phyloP scores from a whole-genome alignment of 2,888 invertebrate genomes.

The Drosophila nigritarsus region DNA sequence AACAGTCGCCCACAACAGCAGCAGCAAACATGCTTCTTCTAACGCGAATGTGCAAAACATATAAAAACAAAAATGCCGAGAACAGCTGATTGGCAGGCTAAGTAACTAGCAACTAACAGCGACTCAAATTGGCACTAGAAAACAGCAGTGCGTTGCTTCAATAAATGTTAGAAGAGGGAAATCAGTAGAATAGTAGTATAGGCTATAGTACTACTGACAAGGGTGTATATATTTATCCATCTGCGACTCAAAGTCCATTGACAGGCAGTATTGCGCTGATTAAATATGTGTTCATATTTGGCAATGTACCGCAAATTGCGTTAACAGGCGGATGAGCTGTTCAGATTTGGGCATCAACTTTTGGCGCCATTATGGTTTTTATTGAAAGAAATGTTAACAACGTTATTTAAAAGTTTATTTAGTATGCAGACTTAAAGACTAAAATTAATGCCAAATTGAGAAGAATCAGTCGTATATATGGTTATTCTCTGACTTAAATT shows the following conservation, averaged over 20 bases:
- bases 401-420: not conserved
- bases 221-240: slow-evolving; percentile 91
- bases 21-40: slow-evolving; percentile 25
- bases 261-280: slow-evolving; percentile 2
- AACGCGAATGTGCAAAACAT: slow-evolving; percentile 19
- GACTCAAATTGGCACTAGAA: not conserved
- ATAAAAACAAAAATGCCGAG: slow-evolving; percentile 16
- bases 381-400: not conserved
- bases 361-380: slow-evolving; percentile 31
- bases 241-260: not conserved
- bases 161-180: not conserved
- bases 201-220: slow-evolving; percentile 91
- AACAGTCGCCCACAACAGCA: slow-evolving; percentile 39
- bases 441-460: not conserved
- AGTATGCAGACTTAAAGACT: not conserved
- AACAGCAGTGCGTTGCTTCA: not conserved
- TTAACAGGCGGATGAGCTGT: slow-evolving; percentile 19
- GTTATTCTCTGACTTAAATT: not conserved
- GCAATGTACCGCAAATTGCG: not conserved
- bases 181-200: not conserved
- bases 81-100: slow-evolving; percentile 33
- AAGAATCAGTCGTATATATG: not conserved
- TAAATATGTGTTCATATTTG: slow-evolving; percentile 8
- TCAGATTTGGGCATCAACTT: not conserved
- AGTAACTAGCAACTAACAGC: slow-evolving; percentile 24